These are phyloP conservation scores for Drosophila yakuba DNA, from an alignment of 1,140 invertebrate genomes.

Conservation along the genomic window DNA sequence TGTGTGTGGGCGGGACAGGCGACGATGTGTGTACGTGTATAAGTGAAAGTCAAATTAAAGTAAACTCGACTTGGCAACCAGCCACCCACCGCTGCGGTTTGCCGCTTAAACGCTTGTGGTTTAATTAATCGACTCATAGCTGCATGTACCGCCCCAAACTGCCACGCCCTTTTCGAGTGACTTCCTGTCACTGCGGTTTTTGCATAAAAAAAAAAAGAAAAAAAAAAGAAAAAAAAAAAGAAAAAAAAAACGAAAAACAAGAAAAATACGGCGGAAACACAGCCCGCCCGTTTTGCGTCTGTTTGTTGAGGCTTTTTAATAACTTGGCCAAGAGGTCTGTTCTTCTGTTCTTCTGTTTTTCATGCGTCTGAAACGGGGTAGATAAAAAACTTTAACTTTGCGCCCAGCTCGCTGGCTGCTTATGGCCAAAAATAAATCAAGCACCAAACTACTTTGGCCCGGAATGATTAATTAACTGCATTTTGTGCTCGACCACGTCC, in stretches of 20 bases:
- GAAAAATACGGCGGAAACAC: background rate
- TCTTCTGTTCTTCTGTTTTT: background rate
- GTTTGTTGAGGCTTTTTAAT: conserved; percentile 58
- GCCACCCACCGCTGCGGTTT: conserved; percentile 44
- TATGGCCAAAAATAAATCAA: conserved; percentile 77
- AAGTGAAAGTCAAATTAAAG: conserved; percentile 76
- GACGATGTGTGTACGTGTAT: background rate
- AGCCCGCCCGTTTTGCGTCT: conserved; percentile 11
- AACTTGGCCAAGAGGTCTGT: conserved; percentile 56
- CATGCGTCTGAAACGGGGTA: conserved; percentile 30
- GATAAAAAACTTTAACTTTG: conserved; percentile 71
- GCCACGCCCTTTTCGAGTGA: conserved; percentile 20
- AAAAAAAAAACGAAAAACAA: too few relatives aligned
- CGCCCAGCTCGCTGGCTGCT: conserved; percentile 44
- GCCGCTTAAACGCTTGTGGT: conserved; percentile 77
- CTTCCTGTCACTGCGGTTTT: conserved; percentile 42
- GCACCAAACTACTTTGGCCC: conserved; percentile 69
- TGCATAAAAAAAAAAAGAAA: too few relatives aligned
- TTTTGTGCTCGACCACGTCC: conserved; percentile 65
- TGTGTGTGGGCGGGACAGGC: background rate
- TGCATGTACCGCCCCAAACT: background rate
- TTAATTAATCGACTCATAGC: conserved; percentile 78
- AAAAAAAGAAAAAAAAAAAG: too few relatives aligned
- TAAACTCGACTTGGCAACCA: conserved; percentile 59
- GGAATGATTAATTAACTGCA: conserved; percentile 81